A percentile compares a stretch with the other conserved stretches of the same genome.
Conservation (phyloP, 2,797 vertebrate genomes). For the Echiichthys vipera region DNA sequence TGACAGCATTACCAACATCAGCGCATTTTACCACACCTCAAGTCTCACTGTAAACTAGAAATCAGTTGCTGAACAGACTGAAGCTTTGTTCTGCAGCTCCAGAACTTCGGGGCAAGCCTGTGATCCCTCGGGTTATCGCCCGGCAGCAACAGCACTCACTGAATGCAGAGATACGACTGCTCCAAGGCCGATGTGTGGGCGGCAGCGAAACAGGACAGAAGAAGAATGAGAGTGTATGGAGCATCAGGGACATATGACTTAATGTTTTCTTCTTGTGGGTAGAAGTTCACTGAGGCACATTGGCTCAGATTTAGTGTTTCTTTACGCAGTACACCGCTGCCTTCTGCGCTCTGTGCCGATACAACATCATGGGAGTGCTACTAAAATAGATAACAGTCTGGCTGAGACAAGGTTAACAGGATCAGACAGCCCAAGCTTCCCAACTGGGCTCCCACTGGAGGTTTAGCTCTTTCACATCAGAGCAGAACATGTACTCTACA, state of each 20-base stretch:
- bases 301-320: constrained; percentile 17
- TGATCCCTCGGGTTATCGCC: constrained; percentile 33
- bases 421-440: constrained; percentile 43
- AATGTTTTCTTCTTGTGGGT: constrained; percentile 39
- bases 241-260: constrained; percentile 20
- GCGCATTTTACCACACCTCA: constrained; percentile 27
- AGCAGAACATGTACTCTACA: constrained; percentile 8
- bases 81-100: constrained; percentile 34
- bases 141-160: background rate
- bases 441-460: constrained; percentile 23
- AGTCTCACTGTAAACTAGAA: constrained; percentile 16
- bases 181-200: constrained; percentile 29
- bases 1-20: constrained; percentile 14
- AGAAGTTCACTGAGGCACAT: constrained; percentile 27
- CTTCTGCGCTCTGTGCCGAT: constrained; percentile 5
- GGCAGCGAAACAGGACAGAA: background rate
- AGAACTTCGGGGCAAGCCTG: constrained; percentile 11
- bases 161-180: constrained; percentile 19
- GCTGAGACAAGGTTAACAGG: constrained; percentile 59
- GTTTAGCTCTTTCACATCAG: constrained; percentile 34
- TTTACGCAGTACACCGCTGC: background rate
- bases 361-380: constrained; percentile 31
- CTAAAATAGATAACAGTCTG: constrained; percentile 52
- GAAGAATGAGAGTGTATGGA: background rate
- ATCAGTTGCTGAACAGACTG: constrained; percentile 31